Base-by-base conservation (phyloP, 2,113 vertebrate species). In the Albula goreensis region DNA sequence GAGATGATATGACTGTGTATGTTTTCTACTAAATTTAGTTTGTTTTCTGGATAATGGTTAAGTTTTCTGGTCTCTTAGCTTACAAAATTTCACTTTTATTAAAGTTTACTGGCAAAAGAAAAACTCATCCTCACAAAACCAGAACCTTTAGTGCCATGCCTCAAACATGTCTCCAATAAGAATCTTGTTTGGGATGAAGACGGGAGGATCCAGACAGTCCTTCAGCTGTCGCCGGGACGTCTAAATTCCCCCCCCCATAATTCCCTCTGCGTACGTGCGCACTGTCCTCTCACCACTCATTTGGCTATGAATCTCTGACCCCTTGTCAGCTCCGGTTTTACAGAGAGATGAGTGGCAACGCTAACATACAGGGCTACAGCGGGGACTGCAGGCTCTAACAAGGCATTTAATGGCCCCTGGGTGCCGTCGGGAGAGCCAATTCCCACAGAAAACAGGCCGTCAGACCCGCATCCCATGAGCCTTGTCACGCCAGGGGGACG, bases 321-420 rank as follows among this genome's bases (percentile, higher is more conserved):
- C 74, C 51, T 41, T 85, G 74, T 85, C 83, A 79, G 74, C 51
- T 48, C 13, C 48, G 74, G 51, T 22, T 78, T 57, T 15, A 50
- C 66, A 41, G 50, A 51, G 70, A 52, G 53, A 19, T 52, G 74
- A 78, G 52, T 49, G 51, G 19, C 51, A 57, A 41, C 31, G 63
- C 66, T 77, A 84, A 84, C 83, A 78, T 79, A 48, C 74, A 78
- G 22, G n/a, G 25, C 82, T 70, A 50, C 52, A 51, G 50, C 50
- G 6, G 52, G 41, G 74, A 78, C 48, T 51, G 48, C 15, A 85
- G 74, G 53, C 41, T 57, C 25, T 85, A 85, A 85, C 74, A 79
- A 79, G 83, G 74, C 50, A 6, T 48, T 53, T 79, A 49, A 79
- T 41, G 83, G 70, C 51, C 83, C 52, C 51, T 12, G 74, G 83